Evolutionary conservation across 2,888 invertebrate species (phyloP), one percentile per base, ranked within the genome.

Genomic region (Campoletis raptor): DNA sequence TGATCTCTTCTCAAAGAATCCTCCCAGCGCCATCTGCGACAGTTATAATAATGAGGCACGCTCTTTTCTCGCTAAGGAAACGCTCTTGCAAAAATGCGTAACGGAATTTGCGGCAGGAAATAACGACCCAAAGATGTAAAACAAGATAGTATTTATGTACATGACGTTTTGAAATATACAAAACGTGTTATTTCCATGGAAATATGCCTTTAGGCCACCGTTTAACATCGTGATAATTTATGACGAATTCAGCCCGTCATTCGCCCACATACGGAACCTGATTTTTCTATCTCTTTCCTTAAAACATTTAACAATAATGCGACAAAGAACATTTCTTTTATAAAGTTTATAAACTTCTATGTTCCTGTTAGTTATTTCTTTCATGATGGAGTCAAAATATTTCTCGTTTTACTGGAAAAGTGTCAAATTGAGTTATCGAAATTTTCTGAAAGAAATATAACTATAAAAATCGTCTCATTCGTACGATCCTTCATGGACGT

Each of bases 1-100:
- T 81, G 78, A 74, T 84, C 81, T 84, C 80, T 78, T 21, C 40
- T 40, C 24, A 18, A n/a, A 36, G 57, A 54, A 67, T 57, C 80
- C 57, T 66, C 37, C 42, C 76, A 73, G 72, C 73, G 61, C 67
- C 77, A 84, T 83, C 83, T 70, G 70, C 78, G 77, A 86, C 86
- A 86, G 86, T 86, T 86, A 86, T 86, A 86, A 86, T 86, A 84
- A 86, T 86, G 77, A 67, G n/a, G 40, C 45, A 64, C 12, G 61
- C 37, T 85, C 79, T 54, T 83, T 21, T 77, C 54, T 64, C 48
- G 54, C 61, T 15, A 42, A 45, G 73, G 74, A 84, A 78, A 61
- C 57, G 67, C 54, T 70, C 45, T 42, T 67, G 40, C 30, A 69
- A 36, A 57, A 78, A 84, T 77, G 72, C 78, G 76, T 86, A 86